A percentile compares a stretch with the other conserved stretches of the same genome.
phyloP scores from a whole-genome alignment of 2,113 vertebrate species.

The Misgurnus mizolepis region DNA sequence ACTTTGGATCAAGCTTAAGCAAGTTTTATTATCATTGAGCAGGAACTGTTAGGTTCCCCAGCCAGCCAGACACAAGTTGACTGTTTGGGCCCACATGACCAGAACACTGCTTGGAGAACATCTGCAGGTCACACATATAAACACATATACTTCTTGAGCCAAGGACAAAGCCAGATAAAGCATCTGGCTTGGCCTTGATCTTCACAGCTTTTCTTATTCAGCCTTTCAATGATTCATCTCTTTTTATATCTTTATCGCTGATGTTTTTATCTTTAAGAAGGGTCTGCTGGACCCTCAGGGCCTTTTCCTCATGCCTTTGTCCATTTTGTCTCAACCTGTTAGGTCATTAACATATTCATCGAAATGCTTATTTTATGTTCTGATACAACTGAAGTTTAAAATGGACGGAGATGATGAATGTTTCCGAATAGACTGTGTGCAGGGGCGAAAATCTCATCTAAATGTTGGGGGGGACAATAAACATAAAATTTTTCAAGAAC shows the following conservation, averaged over 20 bases:
- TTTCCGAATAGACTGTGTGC: neutral
- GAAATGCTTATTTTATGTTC: neutral
- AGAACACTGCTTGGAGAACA: constrained; percentile 55
- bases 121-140: constrained; percentile 60
- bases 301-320: constrained; percentile 24
- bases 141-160: constrained; percentile 59
- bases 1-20: neutral
- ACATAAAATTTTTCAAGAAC: too few relatives aligned
- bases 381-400: neutral
- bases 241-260: constrained; percentile 22
- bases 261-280: constrained; percentile 9
- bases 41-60: constrained; percentile 56
- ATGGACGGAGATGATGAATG: neutral
- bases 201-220: constrained; percentile 17
- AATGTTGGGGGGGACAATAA: too few relatives aligned
- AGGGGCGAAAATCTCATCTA: too few relatives aligned
- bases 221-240: constrained; percentile 16
- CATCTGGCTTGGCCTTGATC: constrained; percentile 59
- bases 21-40: constrained; percentile 67
- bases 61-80: constrained; percentile 71
- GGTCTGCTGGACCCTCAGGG: constrained; percentile 19
- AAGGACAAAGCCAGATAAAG: constrained; percentile 69
- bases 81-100: constrained; percentile 67
- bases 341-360: neutral
- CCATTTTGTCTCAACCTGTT: constrained; percentile 48